Percentiles rank a stretch among this genome's conserved stretches.
Evolutionary conservation across 1,140 invertebrate species (phyloP).

Genomic region (Formica exsecta): DNA sequence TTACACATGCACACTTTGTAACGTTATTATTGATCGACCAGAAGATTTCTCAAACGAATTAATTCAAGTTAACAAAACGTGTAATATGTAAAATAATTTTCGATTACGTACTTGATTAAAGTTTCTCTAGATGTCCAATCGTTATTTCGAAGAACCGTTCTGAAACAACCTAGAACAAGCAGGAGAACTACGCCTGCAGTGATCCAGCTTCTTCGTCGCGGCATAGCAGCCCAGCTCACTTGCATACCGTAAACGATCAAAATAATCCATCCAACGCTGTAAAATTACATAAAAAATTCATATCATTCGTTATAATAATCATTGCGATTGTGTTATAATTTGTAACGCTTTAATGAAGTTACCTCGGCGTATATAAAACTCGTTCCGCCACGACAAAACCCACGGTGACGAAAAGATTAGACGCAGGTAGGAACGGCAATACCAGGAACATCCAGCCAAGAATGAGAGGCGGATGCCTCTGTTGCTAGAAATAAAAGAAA

Average conservation of each 20-base stretch:
- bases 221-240: slow-evolving; percentile 87
- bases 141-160: slow-evolving; percentile 90
- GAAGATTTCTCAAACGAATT: neutral
- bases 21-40: neutral
- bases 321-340: neutral
- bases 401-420: slow-evolving; percentile 95
- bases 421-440: slow-evolving; percentile 94
- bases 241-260: slow-evolving; percentile 89
- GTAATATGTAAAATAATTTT: neutral
- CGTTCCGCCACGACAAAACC: slow-evolving; percentile 97
- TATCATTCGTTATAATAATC: neutral
- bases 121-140: slow-evolving; percentile 93
- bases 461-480: slow-evolving; percentile 89
- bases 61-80: neutral
- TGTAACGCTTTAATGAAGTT: slow-evolving; percentile 67
- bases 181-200: slow-evolving; percentile 87
- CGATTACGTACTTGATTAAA: slow-evolving; percentile 88
- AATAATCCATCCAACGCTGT: slow-evolving; percentile 90
- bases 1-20: neutral
- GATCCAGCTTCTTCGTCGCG: slow-evolving; percentile 85
- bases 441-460: slow-evolving; percentile 90
- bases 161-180: slow-evolving; percentile 88
- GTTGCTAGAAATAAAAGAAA: slow-evolving; percentile 86
- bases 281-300: slow-evolving; percentile 53
- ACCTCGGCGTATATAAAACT: slow-evolving; percentile 96